Evolutionary conservation across 2,113 vertebrate species (phyloP).

Genomic region (Pteruthius melanotis): DNA sequence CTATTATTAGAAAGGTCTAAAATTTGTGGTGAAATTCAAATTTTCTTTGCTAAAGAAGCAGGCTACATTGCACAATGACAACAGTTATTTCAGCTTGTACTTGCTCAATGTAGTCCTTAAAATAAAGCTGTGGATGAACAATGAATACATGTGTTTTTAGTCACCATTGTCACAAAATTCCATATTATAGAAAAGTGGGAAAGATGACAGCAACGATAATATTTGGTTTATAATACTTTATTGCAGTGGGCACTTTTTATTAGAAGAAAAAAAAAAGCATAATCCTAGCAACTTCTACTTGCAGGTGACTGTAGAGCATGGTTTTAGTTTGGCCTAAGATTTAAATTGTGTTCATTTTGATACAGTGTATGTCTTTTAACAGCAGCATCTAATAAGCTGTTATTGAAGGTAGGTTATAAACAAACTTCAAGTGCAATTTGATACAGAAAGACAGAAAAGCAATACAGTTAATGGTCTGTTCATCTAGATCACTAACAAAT

Average conservation of each 20-base stretch:
- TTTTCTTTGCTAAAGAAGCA: not conserved
- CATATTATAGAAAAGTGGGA: not conserved
- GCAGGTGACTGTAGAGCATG: constrained; percentile 84
- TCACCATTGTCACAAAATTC: not conserved
- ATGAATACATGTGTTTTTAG: not conserved
- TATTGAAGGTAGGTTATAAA: constrained; percentile 65
- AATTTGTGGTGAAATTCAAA: not conserved
- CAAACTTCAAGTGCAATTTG: constrained; percentile 72
- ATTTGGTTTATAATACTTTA: constrained; percentile 70
- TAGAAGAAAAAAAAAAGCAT: constrained; percentile 79
- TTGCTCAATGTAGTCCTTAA: not conserved
- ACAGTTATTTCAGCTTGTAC: not conserved
- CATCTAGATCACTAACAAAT: constrained; percentile 73
- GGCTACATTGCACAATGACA: not conserved
- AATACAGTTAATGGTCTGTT: constrained; percentile 72
- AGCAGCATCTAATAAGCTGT: constrained; percentile 74
- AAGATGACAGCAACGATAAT: not conserved
- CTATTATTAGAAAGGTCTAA: not conserved
- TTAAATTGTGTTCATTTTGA: constrained; percentile 60
- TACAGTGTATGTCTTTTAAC: constrained; percentile 75
- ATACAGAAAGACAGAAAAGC: constrained; percentile 71
- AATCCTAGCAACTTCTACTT: constrained; percentile 87
- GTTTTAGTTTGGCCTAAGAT: constrained; percentile 74
- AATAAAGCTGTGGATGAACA: constrained; percentile 46
- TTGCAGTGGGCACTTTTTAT: constrained; percentile 87